These are phyloP conservation scores for Sinodicranocentrus sp. DNA, from an alignment of 2,888 invertebrate species.

Conservation along the genomic window DNA sequence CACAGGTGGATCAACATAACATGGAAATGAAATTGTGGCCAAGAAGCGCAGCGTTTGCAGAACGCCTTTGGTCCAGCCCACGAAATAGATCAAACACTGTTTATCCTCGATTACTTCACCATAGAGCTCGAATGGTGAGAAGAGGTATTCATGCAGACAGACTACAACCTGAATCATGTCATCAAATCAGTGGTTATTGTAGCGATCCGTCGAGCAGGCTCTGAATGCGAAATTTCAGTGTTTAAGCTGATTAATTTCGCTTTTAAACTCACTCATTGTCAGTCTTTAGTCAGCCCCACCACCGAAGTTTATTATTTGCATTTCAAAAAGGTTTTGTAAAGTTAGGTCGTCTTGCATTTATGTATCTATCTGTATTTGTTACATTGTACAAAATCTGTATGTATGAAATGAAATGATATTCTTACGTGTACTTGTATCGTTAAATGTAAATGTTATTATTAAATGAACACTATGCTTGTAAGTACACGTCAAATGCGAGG, in stretches of 20 bases:
- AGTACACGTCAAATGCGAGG: too few species aligned
- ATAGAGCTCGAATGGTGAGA: constrained; percentile 79
- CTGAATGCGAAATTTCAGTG: not conserved
- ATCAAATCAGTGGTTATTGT: constrained; percentile 74
- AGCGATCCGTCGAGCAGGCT: constrained; percentile 73
- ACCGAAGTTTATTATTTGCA: too few species aligned
- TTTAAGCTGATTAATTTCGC: not conserved
- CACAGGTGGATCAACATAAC: constrained; percentile 75
- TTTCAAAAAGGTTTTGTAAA: not conserved
- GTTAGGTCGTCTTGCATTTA: constrained; percentile 1
- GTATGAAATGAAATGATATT: too few species aligned
- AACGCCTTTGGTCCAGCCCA: constrained; percentile 90
- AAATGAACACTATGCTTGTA: too few species aligned
- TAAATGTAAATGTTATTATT: too few species aligned
- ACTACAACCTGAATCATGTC: constrained; percentile 75
- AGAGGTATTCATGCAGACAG: constrained; percentile 73
- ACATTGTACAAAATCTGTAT: constrained; percentile 46
- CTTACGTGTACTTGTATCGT: too few species aligned
- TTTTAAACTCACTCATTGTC: too few species aligned
- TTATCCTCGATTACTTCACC: constrained; percentile 81
- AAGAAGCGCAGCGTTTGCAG: constrained; percentile 88
- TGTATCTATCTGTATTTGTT: constrained; percentile 39
- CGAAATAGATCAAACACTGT: constrained; percentile 74
- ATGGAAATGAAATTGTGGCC: constrained; percentile 89
- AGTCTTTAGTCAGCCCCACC: too few species aligned